These are phyloP conservation scores for Leuciscus idus DNA, from an alignment of 2,113 vertebrate genomes.

Conservation along the genomic window DNA sequence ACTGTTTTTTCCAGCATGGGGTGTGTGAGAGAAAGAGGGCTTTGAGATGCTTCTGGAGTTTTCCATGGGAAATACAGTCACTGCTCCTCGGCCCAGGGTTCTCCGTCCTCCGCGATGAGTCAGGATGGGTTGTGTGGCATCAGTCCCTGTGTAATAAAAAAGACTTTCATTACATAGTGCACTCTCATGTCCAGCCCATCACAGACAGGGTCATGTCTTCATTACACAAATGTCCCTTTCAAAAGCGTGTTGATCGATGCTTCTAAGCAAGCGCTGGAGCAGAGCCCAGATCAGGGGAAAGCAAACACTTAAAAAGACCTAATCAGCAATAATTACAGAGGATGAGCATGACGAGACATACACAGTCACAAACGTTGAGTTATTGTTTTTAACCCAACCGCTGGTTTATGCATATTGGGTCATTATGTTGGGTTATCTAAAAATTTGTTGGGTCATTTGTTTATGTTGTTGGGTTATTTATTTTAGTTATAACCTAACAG, in stretches of 20 bases:
- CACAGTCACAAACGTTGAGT: too few species aligned
- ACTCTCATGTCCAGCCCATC: background rate
- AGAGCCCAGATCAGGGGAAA: background rate
- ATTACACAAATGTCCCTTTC: slow-evolving; percentile 34
- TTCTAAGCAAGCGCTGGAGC: background rate
- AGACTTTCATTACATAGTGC: slow-evolving; percentile 50
- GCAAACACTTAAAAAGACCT: background rate
- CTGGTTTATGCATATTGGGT: too few species aligned
- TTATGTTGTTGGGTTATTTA: too few species aligned
- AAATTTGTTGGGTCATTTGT: too few species aligned
- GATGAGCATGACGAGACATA: background rate
- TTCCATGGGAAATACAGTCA: slow-evolving; percentile 67
- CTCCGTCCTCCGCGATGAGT: slow-evolving; percentile 60
- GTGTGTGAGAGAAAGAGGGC: background rate
- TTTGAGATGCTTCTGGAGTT: slow-evolving; percentile 44
- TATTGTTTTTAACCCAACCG: too few species aligned
- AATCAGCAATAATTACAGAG: slow-evolving; percentile 12
- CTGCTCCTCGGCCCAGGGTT: slow-evolving; percentile 56
- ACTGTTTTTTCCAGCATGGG: background rate
- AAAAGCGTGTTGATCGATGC: slow-evolving; percentile 20
- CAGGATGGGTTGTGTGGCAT: slow-evolving; percentile 60
- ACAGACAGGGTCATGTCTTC: slow-evolving; percentile 39
- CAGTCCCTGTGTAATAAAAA: slow-evolving; percentile 63
- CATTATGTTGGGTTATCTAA: too few species aligned
- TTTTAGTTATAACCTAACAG: too few species aligned